Evolutionary conservation across 2,888 invertebrate species (phyloP), one percentile per base, ranked within the genome.

Genomic region (Himalopsyche kuldschensis): DNA sequence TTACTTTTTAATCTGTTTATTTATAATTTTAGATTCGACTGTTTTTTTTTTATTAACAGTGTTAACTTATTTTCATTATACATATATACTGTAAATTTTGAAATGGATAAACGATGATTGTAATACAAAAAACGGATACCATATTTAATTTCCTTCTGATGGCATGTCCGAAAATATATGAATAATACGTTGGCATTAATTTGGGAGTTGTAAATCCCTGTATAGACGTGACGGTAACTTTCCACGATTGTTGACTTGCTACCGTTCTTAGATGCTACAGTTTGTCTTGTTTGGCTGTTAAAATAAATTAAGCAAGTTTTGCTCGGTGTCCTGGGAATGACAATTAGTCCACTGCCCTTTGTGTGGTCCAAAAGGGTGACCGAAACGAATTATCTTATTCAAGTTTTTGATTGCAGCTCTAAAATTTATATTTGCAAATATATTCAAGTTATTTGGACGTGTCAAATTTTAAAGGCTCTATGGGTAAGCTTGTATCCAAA

Each of bases 271-370:
- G 69, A 80, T 83, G 84, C 82, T 78, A 80, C 84, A 84, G 81
- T 81, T 84, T 81, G 84, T 84, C 82, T 83, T 84, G 83, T 84
- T 83, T 81, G 82, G 81, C 80, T 83, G 82, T 84, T 84, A 79
- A 83, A 84, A 83, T 84, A 84, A 83, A 84, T 84, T 84, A 82
- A 75, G 48, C 84, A 80, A 84, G 82, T 79, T 84, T 46, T 32
- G 80, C 24, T 35, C 48, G 55, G 77, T 80, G 82, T 80, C 75
- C 55, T 32, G 80, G 80, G 84, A 84, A 84, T 84, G 82, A 82
- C 84, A 84, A 84, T 84, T 80, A 80, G 55, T 55, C 55, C 55
- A 55, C 55, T 55, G 55, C 20, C 55, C 20, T 55, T 82, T 41
- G 78, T 79, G 78, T 48, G 30, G 78, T 17, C 69, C 41, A 8